Base-by-base conservation (phyloP, 2,113 vertebrate species). In the Planiliza haematocheilus region DNA sequence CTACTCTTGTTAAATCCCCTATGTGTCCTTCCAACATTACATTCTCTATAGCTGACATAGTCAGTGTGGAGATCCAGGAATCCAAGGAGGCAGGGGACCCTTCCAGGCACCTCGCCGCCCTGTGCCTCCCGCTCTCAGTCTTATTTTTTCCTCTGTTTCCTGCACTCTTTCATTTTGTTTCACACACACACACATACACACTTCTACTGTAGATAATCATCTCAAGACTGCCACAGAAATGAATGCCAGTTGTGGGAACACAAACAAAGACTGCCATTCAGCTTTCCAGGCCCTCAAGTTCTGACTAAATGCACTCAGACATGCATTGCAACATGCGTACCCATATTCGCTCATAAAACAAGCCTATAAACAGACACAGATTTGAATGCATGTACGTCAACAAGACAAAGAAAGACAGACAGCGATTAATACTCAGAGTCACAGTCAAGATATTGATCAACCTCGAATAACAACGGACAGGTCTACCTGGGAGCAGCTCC, bases 11-110 rank as follows among this genome's bases (percentile, higher is more conserved):
- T 69, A 74, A 84, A 63, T 45, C 38, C 45, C 46, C 34, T 42
- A 9, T 20, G 43, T 73, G 46, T 85, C 49, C 60, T 74, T 88
- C 86, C 85, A 90, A 42, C 56, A 17, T 60, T 34, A 38, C 79
- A 87, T 90, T 90, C 79, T 75, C 75, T 63, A 7, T 20, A 66
- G 82, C 20, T 88, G 71, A 90, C 82, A 87, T 86, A 68, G 82
- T 66, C 58, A 45, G 61, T 18, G 52, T 55, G 39, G 48, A 8
- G 76, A 72, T 82, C 61, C 88, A 87, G 66, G 61, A 86, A 73
- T 77, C 62, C 38, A 49, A 76, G 49, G 38, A 82, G 53, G 46
- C 52, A 74, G 45, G 51, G 56, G 82, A 81, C 60, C 65, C 65
- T 63, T 86, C 75, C 81, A 82, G 68, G 70, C 79, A 74, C 57